Evolutionary conservation across 2,113 vertebrate genomes (phyloP).

Genomic region (Apodemus sylvaticus): DNA sequence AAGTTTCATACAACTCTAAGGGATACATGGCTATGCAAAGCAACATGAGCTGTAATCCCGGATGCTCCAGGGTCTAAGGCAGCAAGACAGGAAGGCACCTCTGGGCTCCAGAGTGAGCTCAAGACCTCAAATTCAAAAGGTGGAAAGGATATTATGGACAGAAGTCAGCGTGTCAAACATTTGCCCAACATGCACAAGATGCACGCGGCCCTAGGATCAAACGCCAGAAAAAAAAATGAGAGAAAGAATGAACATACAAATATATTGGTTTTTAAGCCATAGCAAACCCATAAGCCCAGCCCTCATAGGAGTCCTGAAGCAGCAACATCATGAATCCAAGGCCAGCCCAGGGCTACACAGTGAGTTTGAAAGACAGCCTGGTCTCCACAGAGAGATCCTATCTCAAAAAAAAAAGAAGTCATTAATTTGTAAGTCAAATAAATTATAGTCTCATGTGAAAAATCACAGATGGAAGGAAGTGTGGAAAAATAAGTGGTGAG

Average conservation of each 20-base stretch:
- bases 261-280: not conserved
- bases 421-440: slow-evolving; percentile 11
- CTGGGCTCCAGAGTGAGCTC: not conserved
- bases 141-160: not conserved
- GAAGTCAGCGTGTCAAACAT: not conserved
- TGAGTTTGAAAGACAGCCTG: not conserved
- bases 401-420: not conserved
- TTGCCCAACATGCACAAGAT: not conserved
- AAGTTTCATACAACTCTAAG: not conserved
- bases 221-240: not conserved
- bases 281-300: not conserved
- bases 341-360: not conserved
- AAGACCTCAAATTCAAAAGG: not conserved
- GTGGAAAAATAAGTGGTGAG: not conserved
- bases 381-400: not conserved
- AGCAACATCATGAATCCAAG: not conserved
- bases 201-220: not conserved
- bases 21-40: not conserved
- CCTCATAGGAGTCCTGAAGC: too few relatives aligned
- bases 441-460: not conserved
- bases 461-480: not conserved
- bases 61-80: not conserved
- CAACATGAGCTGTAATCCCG: not conserved
- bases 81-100: not conserved
- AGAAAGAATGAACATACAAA: not conserved